Base-by-base conservation (phyloP, 2,797 vertebrate genomes). In the Antrozous pallidus region DNA sequence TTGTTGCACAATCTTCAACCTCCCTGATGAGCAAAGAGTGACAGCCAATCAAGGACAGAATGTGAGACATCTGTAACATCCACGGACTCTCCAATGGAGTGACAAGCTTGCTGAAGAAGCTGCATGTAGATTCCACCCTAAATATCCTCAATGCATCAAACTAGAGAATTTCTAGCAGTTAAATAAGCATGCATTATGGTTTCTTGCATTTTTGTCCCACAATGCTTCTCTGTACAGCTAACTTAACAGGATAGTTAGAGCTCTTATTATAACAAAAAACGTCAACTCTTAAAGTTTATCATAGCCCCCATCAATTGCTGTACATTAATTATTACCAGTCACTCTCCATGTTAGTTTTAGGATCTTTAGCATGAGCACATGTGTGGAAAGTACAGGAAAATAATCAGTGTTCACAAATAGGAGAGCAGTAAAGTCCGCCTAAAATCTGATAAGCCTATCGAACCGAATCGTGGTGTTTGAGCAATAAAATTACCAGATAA, bases 171-270 rank as follows among this genome's bases (percentile, higher is more conserved):
- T 67, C 38, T 63, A 63, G 73, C 91, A 91, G 33, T 61, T 71
- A 88, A 85, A 94, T 26, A 69, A 94, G 96, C 95, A 97, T 97
- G 96, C 74, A 17, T 51, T 79, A 82, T 78, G 67, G n/a, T 94
- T 94, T 86, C 90, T 91, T 95, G 31, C 67, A 88, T 96, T 91
- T 94, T 78, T 28, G n/a, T 75, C 18, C 83, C 75, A 28, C 61
- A 89, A 67, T 69, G 75, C 70, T 89, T 88, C 45, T 87, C 69
- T 94, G 63, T 71, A 73, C 16, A 94, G 65, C 58, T 93, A 77
- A 65, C 6, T 45, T 82, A 75, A 71, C 61, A 86, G 51, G 47
- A 75, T 47, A 90, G 49, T 63, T 67, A 58, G 38, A 93, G 10
- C 26, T 83, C 17, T 81, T 91, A 24, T 14, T 33, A 51, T n/a